Conservation (phyloP, 2,113 vertebrate species). For the Oryzias woworae region DNA sequence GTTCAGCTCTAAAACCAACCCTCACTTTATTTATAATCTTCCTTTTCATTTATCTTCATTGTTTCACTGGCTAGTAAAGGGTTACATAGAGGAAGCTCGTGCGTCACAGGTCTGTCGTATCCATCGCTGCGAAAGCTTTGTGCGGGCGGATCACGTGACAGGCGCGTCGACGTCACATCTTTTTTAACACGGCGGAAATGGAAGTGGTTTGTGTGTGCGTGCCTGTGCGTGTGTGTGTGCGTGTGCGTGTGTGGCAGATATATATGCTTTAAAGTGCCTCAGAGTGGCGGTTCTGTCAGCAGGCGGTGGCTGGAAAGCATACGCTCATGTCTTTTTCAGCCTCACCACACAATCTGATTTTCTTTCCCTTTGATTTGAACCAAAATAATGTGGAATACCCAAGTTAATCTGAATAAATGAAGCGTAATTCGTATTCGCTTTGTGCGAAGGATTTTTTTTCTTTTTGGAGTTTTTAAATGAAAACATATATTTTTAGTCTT, state of each 20-base stretch:
- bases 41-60: neutral
- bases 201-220: conserved; percentile 20
- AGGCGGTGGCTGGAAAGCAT: conserved; percentile 28
- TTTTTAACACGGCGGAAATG: conserved; percentile 56
- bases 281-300: conserved; percentile 43
- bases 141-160: conserved; percentile 65
- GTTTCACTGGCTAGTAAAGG: conserved; percentile 25
- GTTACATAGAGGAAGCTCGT: conserved; percentile 47
- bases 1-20: neutral
- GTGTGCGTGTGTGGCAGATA: conserved; percentile 47
- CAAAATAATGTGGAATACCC: neutral
- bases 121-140: conserved; percentile 36
- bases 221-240: conserved; percentile 15
- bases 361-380: conserved; percentile 1
- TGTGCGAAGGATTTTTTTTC: too few relatives aligned
- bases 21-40: neutral
- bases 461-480: neutral
- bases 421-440: neutral
- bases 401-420: neutral
- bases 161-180: conserved; percentile 59
- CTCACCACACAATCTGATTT: neutral
- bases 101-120: conserved; percentile 68
- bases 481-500: neutral
- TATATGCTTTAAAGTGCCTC: conserved; percentile 27
- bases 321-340: conserved; percentile 11